Evolutionary conservation across 2,888 invertebrate genomes (phyloP), one percentile per base, ranked within the genome.

Genomic region (Danaus chrysippus): DNA sequence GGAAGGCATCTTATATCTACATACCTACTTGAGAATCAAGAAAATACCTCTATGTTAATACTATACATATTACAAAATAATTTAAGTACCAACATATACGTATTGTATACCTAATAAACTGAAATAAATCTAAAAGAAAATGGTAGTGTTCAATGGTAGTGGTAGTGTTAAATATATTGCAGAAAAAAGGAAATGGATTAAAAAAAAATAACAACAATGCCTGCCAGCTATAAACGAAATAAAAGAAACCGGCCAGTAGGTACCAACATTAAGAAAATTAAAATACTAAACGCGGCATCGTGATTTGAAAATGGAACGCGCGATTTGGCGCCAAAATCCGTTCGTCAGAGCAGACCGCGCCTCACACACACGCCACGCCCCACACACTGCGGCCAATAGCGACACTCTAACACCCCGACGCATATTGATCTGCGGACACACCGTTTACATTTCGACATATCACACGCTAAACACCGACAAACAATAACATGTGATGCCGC

Each of bases 361-460:
- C 87, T 82, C 79, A 85, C 86, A 82, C 81, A 82, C 82, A 77
- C 77, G 73, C 87, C 87, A 84, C 82, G 90, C 90, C 88, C 91
- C 86, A 84, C 77, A 83, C 75, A 75, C 80, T 81, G 79, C 75
- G 78, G 86, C 91, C 91, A 91, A 91, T 91, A 82, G 82, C 87
- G 79, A 76, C 77, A 77, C 82, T 81, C 81, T 82, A 77, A 86
- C 88, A 86, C 86, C 86, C 87, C 83, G 87, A 89, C 91, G 87
- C 90, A 91, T 91, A 91, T 91, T 89, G 91, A 91, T 91, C 91
- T 91, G 90, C 84, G 87, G 89, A 88, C 86, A 82, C 77, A 80
- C 84, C 85, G 87, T 86, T 87, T 86, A 88, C 87, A 84, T 87
- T 89, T 90, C 90, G 89, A 90, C 90, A 89, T 90, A 90, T 90